A percentile compares a stretch with the other conserved stretches of the same genome.
phyloP scores from a whole-genome alignment of 2,888 invertebrate genomes.

The Baronia brevicornis region DNA sequence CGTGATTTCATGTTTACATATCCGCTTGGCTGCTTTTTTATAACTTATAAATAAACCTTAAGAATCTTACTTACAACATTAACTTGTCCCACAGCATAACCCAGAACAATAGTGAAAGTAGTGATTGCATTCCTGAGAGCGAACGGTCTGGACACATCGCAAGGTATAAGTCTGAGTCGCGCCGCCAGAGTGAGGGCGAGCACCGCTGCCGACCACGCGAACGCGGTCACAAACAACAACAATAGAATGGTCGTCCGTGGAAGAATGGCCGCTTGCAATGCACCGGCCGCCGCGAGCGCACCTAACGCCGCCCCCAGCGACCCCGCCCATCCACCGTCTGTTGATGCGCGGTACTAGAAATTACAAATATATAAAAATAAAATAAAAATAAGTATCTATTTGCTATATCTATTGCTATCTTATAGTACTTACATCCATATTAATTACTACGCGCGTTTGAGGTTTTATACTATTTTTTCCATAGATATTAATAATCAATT shows the following conservation, averaged over 20 bases:
- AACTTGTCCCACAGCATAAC: constrained; percentile 93
- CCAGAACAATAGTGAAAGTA: constrained; percentile 88
- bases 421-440: too few relatives aligned
- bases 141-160: constrained; percentile 90
- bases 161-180: constrained; percentile 86
- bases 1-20: too few relatives aligned
- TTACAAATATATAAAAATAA: constrained; percentile 2
- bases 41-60: constrained; percentile 11
- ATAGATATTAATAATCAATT: too few relatives aligned
- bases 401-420: not conserved
- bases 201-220: constrained; percentile 92
- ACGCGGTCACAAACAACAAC: constrained; percentile 89
- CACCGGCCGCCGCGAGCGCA: constrained; percentile 84
- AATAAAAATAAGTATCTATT: not conserved
- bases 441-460: too few relatives aligned
- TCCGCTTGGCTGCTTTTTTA: too few relatives aligned
- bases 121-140: constrained; percentile 89
- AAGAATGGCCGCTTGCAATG: constrained; percentile 85
- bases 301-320: constrained; percentile 86
- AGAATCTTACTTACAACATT: constrained; percentile 85
- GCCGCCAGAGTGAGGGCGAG: constrained; percentile 90
- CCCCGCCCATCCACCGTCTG: constrained; percentile 90
- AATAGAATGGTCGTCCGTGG: constrained; percentile 90
- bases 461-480: too few relatives aligned
- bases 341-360: constrained; percentile 88